phyloP scores from a whole-genome alignment of 2,888 invertebrate species.

The Eilema caniola region DNA sequence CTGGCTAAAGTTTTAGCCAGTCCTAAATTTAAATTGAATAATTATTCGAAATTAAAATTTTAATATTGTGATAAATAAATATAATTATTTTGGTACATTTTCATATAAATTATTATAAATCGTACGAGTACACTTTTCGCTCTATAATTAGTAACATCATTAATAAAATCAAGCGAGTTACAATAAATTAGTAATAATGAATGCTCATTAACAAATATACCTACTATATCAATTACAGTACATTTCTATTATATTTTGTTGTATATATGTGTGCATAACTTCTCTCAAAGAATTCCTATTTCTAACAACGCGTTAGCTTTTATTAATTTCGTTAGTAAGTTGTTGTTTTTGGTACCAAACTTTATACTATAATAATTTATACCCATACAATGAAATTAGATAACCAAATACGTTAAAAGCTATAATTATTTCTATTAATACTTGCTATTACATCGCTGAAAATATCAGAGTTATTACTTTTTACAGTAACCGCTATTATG shows the following conservation, averaged over 20 bases:
- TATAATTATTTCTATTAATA: slow-evolving; percentile 1
- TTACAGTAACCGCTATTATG: slow-evolving; percentile 19
- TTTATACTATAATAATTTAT: slow-evolving; percentile 11
- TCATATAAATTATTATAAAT: too few relatives aligned
- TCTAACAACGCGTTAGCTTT: slow-evolving; percentile 11
- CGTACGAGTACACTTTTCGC: background rate
- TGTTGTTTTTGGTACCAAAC: slow-evolving; percentile 16
- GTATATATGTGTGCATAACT: background rate
- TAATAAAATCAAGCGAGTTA: background rate
- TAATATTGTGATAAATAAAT: too few relatives aligned
- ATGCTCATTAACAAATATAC: background rate
- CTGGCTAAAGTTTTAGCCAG: background rate
- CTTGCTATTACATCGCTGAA: slow-evolving; percentile 17
- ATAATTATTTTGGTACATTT: background rate
- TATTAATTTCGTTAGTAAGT: too few relatives aligned
- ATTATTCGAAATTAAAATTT: too few relatives aligned
- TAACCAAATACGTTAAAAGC: background rate
- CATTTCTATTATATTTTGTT: background rate
- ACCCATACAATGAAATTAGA: slow-evolving; percentile 25
- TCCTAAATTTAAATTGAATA: too few relatives aligned
- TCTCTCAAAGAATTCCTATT: background rate
- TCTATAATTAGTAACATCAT: background rate
- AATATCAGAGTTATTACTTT: slow-evolving; percentile 11
- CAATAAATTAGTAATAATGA: background rate
- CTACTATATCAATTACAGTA: background rate